Evolutionary conservation across 2,113 vertebrate species (phyloP).

Genomic region (Xyliphius kryptos): DNA sequence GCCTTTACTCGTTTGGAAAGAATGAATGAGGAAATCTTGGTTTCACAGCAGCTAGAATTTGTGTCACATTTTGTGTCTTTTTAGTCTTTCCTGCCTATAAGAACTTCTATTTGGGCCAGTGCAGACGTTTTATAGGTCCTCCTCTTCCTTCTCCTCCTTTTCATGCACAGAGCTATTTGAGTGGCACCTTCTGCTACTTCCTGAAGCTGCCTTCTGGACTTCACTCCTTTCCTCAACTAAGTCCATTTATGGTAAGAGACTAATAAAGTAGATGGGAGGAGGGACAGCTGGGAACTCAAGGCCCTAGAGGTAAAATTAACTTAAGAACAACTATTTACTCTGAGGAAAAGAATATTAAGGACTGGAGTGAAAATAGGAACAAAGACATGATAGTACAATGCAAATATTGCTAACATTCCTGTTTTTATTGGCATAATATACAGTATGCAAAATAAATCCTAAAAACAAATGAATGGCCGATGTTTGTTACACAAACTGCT

Average conservation of each 20-base stretch:
- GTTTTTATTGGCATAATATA: constrained; percentile 10
- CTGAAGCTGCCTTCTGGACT: constrained; percentile 23
- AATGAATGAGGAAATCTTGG: constrained; percentile 12
- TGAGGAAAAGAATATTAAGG: too few relatives aligned
- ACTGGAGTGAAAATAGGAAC: constrained; percentile 17
- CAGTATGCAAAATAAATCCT: background rate
- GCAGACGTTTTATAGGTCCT: too few relatives aligned
- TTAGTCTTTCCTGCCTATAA: constrained; percentile 15
- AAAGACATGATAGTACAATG: constrained; percentile 1
- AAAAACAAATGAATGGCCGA: background rate
- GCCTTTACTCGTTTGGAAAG: constrained; percentile 25
- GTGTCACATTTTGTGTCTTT: constrained; percentile 13
- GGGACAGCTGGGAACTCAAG: constrained; percentile 38
- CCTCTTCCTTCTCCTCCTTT: constrained; percentile 27
- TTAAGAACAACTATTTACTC: constrained; percentile 42
- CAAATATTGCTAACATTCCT: constrained; percentile 3
- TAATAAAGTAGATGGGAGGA: constrained; percentile 39
- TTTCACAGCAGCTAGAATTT: constrained; percentile 23
- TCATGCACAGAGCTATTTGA: constrained; percentile 27
- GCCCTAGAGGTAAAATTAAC: constrained; percentile 43
- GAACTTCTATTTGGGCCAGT: too few relatives aligned
- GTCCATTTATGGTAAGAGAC: constrained; percentile 50
- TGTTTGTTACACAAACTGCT: background rate
- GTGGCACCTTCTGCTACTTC: constrained; percentile 28
- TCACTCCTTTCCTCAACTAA: constrained; percentile 40